Base-by-base conservation (phyloP, 2,797 vertebrate genomes). In the Pangasius krempfi region DNA sequence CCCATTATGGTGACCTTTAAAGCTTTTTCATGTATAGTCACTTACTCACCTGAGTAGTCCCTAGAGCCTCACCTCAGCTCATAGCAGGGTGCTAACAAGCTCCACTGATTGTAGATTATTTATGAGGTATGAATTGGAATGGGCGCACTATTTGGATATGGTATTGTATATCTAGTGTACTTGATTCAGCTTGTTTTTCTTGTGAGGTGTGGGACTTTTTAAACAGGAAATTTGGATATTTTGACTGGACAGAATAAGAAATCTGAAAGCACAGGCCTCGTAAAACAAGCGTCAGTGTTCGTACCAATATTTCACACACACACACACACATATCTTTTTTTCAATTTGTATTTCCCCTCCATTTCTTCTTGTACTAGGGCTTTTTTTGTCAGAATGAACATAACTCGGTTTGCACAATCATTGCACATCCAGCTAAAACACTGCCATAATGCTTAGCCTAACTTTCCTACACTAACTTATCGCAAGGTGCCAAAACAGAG, bases 111-210 rank as follows among this genome's bases (percentile, higher is more conserved):
- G 72, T 84, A 66, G 76, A 78, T 88, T 86, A 88, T 86, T 90
- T 86, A 88, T 88, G 84, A 90, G 86, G 87, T 88, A 88, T 86
- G 72, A 88, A 83, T 83, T 85, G 84, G 76, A 87, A 86, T 68
- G 25, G 89, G 44, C 14, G 18, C 85, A 79, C 54, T 88, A 16
- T 86, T 88, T 75, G 72, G 78, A 83, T 81, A 68, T 52, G 20
- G 37, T 87, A 70, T 86, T 86, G 37, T 73, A 84, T 64, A 86
- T 83, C 85, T 76, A 44, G 66, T 89, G 85, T 66, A 66, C 79
- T 83, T 70, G 72, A 58, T 86, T 86, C 85, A 83, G 56, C 47
- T 40, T 89, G 88, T 22, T 89, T 86, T 86, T 89, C 72, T 83
- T 86, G 12, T 83, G 52, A 82, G 66, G 66, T 72, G n/a, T 64